Conservation (phyloP, 2,113 vertebrate species). For the Pollachius pollachius region DNA sequence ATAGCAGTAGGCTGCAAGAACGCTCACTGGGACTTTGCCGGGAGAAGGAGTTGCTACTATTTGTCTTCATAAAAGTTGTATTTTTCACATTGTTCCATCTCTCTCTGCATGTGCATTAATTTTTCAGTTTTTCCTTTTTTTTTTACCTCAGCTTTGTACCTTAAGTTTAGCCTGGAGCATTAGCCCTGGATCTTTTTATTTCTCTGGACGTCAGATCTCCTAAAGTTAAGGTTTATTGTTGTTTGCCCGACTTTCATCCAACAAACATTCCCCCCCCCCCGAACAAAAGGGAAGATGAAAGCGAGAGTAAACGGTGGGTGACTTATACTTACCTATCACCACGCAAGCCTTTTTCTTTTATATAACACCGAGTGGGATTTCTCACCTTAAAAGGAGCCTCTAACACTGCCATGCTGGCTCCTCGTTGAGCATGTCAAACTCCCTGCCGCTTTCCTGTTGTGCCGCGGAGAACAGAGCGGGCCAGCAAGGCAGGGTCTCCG, state of each 20-base stretch:
- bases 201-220: conserved; percentile 7
- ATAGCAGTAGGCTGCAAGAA: conserved; percentile 35
- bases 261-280: conserved; percentile 15
- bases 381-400: conserved; percentile 80
- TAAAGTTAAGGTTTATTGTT: background rate
- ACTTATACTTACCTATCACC: conserved; percentile 43
- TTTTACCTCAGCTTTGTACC: background rate
- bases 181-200: background rate
- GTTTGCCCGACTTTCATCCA: conserved; percentile 11
- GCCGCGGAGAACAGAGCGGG: conserved; percentile 35
- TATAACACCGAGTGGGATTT: conserved; percentile 66
- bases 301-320: conserved; percentile 43
- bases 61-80: conserved; percentile 28
- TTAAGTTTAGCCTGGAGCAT: no score
- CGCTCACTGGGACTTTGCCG: conserved; percentile 35
- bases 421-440: conserved; percentile 49
- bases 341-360: conserved; percentile 59
- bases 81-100: conserved; percentile 12
- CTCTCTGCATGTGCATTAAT: conserved; percentile 1
- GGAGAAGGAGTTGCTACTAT: conserved; percentile 31
- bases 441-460: conserved; percentile 63
- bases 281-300: conserved; percentile 40
- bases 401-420: conserved; percentile 61
- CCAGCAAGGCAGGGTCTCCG: conserved; percentile 42
- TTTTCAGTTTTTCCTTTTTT: conserved; percentile 11